phyloP scores from a whole-genome alignment of 1,140 invertebrate genomes.

The Anoplophora glabripennis region DNA sequence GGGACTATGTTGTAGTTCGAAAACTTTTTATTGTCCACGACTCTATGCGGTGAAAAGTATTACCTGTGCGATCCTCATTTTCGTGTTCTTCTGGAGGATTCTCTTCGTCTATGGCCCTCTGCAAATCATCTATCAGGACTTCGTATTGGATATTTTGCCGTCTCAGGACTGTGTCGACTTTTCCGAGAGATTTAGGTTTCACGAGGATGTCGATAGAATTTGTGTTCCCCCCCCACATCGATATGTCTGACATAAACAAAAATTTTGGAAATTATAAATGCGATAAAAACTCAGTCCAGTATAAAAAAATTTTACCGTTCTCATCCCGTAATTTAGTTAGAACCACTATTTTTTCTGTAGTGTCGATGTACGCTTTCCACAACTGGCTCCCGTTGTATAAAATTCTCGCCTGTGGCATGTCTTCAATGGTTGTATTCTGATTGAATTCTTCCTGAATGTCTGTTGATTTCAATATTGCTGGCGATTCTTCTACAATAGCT shows the following conservation, averaged over 20 bases:
- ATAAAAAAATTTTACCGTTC: constrained; percentile 41
- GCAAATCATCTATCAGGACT: constrained; percentile 70
- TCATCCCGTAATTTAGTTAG: constrained; percentile 50
- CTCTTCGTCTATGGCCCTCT: constrained; percentile 72
- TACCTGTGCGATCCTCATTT: constrained; percentile 71
- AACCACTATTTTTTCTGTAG: constrained; percentile 46
- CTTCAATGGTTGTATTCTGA: neutral
- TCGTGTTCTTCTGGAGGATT: constrained; percentile 65
- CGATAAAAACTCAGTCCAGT: constrained; percentile 16
- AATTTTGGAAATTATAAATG: neutral
- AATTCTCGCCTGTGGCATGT: constrained; percentile 34
- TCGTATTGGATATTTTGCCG: constrained; percentile 60
- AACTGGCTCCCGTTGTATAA: constrained; percentile 55
- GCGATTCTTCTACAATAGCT: constrained; percentile 3
- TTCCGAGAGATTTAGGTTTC: constrained; percentile 55
- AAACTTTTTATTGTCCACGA: constrained; percentile 11
- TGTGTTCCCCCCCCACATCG: constrained; percentile 67
- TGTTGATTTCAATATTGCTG: constrained; percentile 1
- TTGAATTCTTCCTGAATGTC: neutral
- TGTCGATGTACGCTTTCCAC: constrained; percentile 49
- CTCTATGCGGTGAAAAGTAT: constrained; percentile 24
- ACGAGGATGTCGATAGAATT: constrained; percentile 66
- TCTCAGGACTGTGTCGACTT: constrained; percentile 54
- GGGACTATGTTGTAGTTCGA: constrained; percentile 30
- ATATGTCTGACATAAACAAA: constrained; percentile 55